Conservation (phyloP, 2,888 invertebrate genomes). For the Acanthosepion lycidas region DNA sequence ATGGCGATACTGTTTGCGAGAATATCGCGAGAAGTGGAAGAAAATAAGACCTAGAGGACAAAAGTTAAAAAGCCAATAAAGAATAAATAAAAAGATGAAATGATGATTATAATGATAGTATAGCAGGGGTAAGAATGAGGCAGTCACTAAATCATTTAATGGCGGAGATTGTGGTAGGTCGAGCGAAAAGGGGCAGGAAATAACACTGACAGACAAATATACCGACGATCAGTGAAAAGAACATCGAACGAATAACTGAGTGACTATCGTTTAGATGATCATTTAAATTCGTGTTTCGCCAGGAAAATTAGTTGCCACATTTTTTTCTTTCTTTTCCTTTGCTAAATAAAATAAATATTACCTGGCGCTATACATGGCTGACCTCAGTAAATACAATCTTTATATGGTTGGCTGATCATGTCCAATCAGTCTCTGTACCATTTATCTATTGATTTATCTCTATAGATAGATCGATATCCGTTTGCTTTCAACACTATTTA, state of each 20-base stretch:
- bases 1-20: neutral
- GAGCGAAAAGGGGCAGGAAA: neutral
- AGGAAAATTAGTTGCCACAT: neutral
- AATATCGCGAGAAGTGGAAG: neutral
- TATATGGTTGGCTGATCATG: neutral
- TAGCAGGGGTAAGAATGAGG: too few relatives aligned
- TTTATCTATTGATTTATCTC: neutral
- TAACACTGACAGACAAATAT: neutral
- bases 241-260: neutral
- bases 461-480: neutral
- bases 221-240: neutral
- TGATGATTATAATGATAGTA: neutral
- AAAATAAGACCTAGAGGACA: neutral
- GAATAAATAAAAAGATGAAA: neutral
- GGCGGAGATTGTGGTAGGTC: neutral
- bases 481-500: neutral
- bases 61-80: neutral
- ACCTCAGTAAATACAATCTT: neutral
- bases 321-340: neutral
- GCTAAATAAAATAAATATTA: neutral
- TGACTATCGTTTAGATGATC: neutral
- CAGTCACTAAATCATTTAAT: neutral
- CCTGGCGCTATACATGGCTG: neutral
- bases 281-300: too few relatives aligned
- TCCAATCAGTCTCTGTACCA: neutral